phyloP scores from a whole-genome alignment of 2,888 invertebrate species.

The Eledona agricola region DNA sequence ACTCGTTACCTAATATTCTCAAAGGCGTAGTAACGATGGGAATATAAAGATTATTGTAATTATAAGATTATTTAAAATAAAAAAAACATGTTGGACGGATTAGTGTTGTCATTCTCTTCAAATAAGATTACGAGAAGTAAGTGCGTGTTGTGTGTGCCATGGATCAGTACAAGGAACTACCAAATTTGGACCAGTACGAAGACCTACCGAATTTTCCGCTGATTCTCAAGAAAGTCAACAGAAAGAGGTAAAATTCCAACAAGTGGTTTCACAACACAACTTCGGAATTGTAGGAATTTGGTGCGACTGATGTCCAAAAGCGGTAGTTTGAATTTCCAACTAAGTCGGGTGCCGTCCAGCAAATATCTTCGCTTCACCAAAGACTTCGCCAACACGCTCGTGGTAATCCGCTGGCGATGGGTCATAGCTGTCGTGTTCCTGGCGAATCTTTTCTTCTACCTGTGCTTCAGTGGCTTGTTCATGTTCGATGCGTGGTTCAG shows the following conservation, averaged over 20 bases:
- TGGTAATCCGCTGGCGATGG: slow-evolving; percentile 78
- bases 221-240: slow-evolving; percentile 1
- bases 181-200: not conserved
- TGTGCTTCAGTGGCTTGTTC: slow-evolving; percentile 42
- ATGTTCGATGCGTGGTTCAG: slow-evolving; percentile 37
- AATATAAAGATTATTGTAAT: not conserved
- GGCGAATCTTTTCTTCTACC: slow-evolving; percentile 40
- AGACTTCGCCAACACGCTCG: slow-evolving; percentile 69
- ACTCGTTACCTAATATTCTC: slow-evolving; percentile 1
- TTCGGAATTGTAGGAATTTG: too few relatives aligned
- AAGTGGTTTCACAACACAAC: not conserved
- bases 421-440: slow-evolving; percentile 62
- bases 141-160: too few relatives aligned
- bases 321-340: slow-evolving; percentile 58
- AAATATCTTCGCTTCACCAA: slow-evolving; percentile 49
- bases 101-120: too few relatives aligned
- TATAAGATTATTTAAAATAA: not conserved
- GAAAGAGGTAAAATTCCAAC: slow-evolving; percentile 3
- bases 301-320: slow-evolving; percentile 55
- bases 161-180: too few relatives aligned
- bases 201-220: slow-evolving; percentile 4
- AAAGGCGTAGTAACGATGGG: not conserved
- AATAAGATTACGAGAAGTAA: too few relatives aligned
- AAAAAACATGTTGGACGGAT: slow-evolving; percentile 4
- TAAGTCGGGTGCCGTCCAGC: slow-evolving; percentile 31